Percentiles rank a stretch among this genome's conserved stretches.
Evolutionary conservation across 1,140 invertebrate genomes (phyloP).

Genomic region (Conus betulinus): DNA sequence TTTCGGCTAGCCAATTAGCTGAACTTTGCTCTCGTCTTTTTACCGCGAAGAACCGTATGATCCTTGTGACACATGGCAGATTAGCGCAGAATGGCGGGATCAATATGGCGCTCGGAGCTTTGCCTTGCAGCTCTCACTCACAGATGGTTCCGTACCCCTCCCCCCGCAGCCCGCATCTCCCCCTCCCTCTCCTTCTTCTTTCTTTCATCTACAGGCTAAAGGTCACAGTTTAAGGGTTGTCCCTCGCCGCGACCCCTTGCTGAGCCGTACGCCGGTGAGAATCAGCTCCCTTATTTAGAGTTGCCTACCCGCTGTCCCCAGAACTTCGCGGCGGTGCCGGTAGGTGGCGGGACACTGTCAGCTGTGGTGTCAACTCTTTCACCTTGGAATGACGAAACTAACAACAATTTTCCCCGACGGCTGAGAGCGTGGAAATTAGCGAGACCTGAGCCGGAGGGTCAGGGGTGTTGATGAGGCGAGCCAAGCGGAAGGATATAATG

Average conservation of each 20-base stretch:
- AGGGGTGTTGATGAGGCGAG: not conserved
- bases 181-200: not conserved
- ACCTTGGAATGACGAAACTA: not conserved
- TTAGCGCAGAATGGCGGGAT: not conserved
- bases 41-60: not conserved
- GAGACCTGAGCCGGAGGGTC: not conserved
- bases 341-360: not conserved
- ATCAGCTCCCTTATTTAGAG: not conserved
- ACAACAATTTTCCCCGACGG: not conserved
- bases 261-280: not conserved
- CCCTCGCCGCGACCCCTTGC: not conserved
- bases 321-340: not conserved
- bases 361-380: conserved; percentile 10
- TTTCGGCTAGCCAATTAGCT: not conserved
- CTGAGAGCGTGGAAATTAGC: not conserved
- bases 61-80: not conserved
- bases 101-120: not conserved
- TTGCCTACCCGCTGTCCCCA: conserved; percentile 1
- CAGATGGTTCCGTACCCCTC: no score
- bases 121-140: not conserved
- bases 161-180: not conserved
- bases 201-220: not conserved
- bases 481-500: conserved; percentile 1
- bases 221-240: not conserved
- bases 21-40: not conserved